Evolutionary conservation across 53 echinoderm and acorn worm genomes (phyloP), one percentile per base, ranked within the genome.

Genomic region (Holothuria scabra): DNA sequence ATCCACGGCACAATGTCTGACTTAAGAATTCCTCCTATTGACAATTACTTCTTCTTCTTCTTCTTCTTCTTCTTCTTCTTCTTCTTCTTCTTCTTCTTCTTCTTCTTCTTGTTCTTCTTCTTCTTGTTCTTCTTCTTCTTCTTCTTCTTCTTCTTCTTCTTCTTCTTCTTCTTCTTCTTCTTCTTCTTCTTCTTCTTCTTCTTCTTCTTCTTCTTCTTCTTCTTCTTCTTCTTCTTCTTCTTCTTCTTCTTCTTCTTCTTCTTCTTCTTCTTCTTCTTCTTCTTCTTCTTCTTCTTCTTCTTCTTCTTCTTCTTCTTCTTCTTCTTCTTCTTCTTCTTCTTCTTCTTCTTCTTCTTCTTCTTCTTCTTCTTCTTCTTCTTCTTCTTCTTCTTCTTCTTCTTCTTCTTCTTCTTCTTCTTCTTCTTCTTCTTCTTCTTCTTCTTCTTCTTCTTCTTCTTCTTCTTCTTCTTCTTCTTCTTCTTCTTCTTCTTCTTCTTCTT

Each of bases 81-180:
- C n/a, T n/a, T n/a, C n/a, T n/a, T n/a, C n/a, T n/a, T n/a, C n/a
- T n/a, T n/a, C n/a, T n/a, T n/a, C n/a, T n/a, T n/a, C n/a, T n/a
- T n/a, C n/a, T n/a, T n/a, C n/a, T n/a, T n/a, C n/a, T n/a, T n/a
- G n/a, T n/a, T n/a, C n/a, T n/a, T n/a, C n/a, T n/a, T n/a, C n/a
- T n/a, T n/a, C n/a, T n/a, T n/a, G n/a, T 66, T 66, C 67, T 66
- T 66, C 67, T 66, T 66, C 67, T 66, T 66, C 67, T 66, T 66
- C 67, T 66, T 66, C 67, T 66, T 66, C 67, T 66, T 66, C 67
- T 66, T 66, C 67, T 66, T 66, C 67, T 66, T 66, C 67, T 66
- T 66, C 67, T 66, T 66, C 67, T 66, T 66, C 67, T 66, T 66
- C 67, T 66, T 66, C 67, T 66, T 66, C 67, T 66, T 66, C 67